phyloP scores from a whole-genome alignment of 2,888 invertebrate genomes.

The Anodontia alba region DNA sequence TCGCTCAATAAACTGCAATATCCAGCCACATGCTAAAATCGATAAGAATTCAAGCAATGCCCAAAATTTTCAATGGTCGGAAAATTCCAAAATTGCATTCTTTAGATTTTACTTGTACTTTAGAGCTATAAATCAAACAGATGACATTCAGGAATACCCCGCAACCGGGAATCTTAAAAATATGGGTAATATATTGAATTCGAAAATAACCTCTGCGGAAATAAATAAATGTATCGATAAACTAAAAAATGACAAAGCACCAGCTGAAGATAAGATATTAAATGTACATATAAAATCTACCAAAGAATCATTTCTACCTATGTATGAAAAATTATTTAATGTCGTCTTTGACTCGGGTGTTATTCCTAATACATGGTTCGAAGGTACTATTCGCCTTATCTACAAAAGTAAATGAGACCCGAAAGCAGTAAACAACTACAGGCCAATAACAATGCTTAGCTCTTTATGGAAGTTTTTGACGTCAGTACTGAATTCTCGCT shows the following conservation, averaged over 20 bases:
- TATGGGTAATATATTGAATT: neutral
- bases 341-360: no score
- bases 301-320: neutral
- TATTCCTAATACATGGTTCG: neutral
- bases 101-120: neutral
- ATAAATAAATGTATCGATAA: neutral
- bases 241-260: neutral
- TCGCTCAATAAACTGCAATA: neutral
- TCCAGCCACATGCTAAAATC: neutral
- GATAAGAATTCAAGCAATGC: neutral
- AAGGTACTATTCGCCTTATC: neutral
- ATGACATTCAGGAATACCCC: neutral
- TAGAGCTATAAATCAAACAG: neutral
- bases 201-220: neutral
- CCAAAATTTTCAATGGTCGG: neutral
- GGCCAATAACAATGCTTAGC: constrained; percentile 15
- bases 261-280: neutral
- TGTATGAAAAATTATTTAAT: neutral
- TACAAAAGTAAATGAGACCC: neutral
- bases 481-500: constrained; percentile 6
- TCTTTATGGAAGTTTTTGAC: constrained; percentile 16
- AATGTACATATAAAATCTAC: constrained; percentile 3
- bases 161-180: neutral
- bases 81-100: neutral
- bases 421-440: neutral